phyloP scores from a whole-genome alignment of 2,113 vertebrate genomes.

The Ophthalmolycus amberensis region DNA sequence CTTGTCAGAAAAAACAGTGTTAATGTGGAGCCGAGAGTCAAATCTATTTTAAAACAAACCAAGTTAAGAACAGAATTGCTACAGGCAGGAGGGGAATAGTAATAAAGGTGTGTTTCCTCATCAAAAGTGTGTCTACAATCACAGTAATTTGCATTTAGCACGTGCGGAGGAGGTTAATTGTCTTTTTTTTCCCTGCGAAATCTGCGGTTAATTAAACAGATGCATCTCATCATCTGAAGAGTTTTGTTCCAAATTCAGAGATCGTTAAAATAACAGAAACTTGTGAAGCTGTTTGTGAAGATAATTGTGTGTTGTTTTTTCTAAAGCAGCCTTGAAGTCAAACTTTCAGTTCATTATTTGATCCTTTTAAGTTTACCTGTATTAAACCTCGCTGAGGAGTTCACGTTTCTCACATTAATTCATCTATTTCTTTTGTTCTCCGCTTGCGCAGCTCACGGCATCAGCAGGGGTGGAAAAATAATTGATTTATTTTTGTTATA shows the following conservation, averaged over 20 bases:
- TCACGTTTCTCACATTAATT: background rate
- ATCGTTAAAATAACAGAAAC: constrained; percentile 13
- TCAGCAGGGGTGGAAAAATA: background rate
- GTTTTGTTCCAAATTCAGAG: constrained; percentile 16
- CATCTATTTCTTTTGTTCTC: background rate
- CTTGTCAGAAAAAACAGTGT: background rate
- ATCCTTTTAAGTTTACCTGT: background rate
- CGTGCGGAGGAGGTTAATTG: constrained; percentile 19
- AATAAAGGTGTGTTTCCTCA: background rate
- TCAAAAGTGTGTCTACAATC: background rate
- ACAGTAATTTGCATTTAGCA: constrained; percentile 3
- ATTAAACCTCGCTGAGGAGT: background rate
- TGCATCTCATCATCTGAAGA: background rate
- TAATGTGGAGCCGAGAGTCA: background rate
- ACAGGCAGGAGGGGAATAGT: background rate
- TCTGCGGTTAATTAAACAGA: constrained; percentile 12
- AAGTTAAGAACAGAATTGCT: background rate
- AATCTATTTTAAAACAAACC: constrained; percentile 9
- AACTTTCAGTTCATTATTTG: background rate
- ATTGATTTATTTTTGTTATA: background rate
- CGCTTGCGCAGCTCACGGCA: background rate
- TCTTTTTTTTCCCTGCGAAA: background rate
- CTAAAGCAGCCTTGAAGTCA: background rate
- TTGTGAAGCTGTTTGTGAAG: background rate
- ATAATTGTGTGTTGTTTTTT: background rate